phyloP scores from a whole-genome alignment of 1,140 invertebrate genomes.

The Bombus haemorrhoidalis region DNA sequence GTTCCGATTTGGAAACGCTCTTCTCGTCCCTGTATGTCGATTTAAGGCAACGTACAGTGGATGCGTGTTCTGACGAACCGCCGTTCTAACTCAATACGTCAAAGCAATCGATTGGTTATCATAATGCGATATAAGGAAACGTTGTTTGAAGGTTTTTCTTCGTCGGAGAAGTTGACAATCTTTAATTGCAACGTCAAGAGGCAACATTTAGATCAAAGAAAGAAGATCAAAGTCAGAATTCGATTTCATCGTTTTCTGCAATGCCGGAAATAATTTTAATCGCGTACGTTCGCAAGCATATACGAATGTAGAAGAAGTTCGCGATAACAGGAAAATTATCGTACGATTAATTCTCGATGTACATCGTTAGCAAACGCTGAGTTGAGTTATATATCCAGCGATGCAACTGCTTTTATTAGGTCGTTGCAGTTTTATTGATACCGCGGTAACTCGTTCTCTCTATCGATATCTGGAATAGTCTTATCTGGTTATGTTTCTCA shows the following conservation, averaged over 20 bases:
- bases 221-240: background rate
- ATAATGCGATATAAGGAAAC: background rate
- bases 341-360: background rate
- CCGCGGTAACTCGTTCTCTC: too few species aligned
- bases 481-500: background rate
- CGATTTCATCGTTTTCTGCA: background rate
- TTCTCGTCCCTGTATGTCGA: background rate
- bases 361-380: background rate
- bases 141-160: background rate
- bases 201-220: background rate
- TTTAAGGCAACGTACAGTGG: background rate
- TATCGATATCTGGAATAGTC: background rate
- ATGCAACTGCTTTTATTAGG: background rate
- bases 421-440: conserved; percentile 10
- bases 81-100: background rate
- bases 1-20: conserved; percentile 18
- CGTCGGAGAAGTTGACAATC: background rate
- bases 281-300: background rate
- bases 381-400: background rate
- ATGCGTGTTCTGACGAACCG: background rate
- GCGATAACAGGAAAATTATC: background rate
- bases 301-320: background rate
- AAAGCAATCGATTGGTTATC: background rate
- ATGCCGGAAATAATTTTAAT: background rate
- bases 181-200: background rate